phyloP scores from a whole-genome alignment of 92 coral and sea anemone genomes.

The Paragorgia papillata region DNA sequence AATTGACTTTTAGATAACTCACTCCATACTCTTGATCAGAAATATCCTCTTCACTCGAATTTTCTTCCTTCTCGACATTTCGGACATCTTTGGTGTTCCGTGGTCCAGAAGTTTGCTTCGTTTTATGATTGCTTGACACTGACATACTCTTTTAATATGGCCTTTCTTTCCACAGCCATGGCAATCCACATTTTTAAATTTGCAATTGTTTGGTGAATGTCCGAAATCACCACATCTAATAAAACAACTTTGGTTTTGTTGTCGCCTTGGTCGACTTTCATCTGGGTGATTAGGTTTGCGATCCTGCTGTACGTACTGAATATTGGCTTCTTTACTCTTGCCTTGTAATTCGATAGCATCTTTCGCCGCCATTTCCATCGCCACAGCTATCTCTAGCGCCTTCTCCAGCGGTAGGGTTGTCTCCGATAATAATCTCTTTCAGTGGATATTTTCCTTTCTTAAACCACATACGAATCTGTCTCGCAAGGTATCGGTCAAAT shows the following conservation, averaged over 20 bases:
- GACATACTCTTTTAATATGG: slow-evolving; percentile 15
- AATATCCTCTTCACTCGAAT: neutral
- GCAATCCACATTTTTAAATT: slow-evolving; percentile 12
- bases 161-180: slow-evolving; percentile 23
- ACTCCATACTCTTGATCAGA: slow-evolving; percentile 11
- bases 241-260: neutral
- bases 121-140: neutral
- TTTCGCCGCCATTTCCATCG: too few species aligned
- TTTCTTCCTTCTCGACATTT: slow-evolving; percentile 2
- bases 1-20: slow-evolving; percentile 3
- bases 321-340: slow-evolving; percentile 6
- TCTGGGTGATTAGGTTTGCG: neutral
- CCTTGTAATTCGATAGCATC: slow-evolving; percentile 43
- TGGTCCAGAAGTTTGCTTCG: neutral
- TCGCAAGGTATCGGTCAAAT: neutral
- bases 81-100: neutral
- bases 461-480: slow-evolving; percentile 41
- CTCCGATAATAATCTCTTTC: slow-evolving; percentile 19
- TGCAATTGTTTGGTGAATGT: slow-evolving; percentile 24
- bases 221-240: slow-evolving; percentile 25
- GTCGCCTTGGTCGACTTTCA: neutral
- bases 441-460: slow-evolving; percentile 12
- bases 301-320: slow-evolving; percentile 9
- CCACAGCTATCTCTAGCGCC: slow-evolving; percentile 45
- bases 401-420: slow-evolving; percentile 32